These are phyloP conservation scores for Rhinella marina DNA, from an alignment of 2,797 vertebrate species.

Conservation along the genomic window DNA sequence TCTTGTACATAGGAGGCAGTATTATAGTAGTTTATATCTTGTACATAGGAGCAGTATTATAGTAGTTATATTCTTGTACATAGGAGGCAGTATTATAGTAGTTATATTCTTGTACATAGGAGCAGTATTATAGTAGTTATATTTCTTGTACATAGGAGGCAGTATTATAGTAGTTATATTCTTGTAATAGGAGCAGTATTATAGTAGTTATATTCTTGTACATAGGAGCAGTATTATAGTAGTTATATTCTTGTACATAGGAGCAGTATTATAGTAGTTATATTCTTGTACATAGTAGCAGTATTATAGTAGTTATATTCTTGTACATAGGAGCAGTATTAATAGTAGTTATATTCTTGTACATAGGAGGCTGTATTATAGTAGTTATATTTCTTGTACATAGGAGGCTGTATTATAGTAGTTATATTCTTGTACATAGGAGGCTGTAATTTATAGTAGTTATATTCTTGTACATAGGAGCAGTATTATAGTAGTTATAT, in stretches of 20 bases:
- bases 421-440: not conserved
- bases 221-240: no score
- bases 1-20: constrained; percentile 6
- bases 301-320: constrained; percentile 4
- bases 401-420: no score
- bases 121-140: constrained; percentile 19
- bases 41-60: constrained; percentile 2
- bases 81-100: constrained; percentile 9
- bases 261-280: no score
- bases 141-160: constrained; percentile 1
- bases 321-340: constrained; percentile 8
- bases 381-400: no score
- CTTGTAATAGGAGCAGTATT: not conserved
- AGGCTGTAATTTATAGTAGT: not conserved
- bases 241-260: no score
- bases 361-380: no score
- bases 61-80: constrained; percentile 23
- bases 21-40: constrained; percentile 15
- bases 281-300: not conserved
- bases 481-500: not conserved
- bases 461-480: constrained; percentile 4
- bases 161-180: constrained; percentile 1
- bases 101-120: constrained; percentile 9
- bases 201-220: no score
- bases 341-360: constrained; percentile 4